phyloP scores from a whole-genome alignment of 2,113 vertebrate genomes.

The Paralichthys olivaceus region DNA sequence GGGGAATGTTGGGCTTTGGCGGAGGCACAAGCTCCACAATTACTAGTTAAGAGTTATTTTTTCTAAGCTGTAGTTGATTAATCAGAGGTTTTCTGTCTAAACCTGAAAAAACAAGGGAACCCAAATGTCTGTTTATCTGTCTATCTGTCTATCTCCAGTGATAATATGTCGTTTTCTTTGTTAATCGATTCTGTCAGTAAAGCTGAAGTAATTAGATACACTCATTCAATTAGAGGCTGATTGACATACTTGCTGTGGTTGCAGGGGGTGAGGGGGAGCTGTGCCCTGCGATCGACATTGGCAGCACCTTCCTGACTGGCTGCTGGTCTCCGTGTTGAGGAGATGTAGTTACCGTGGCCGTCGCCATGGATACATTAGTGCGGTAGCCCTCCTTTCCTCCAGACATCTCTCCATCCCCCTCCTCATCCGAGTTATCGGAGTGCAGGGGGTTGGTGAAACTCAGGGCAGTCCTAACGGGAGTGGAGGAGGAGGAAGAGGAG shows the following conservation, averaged over 20 bases:
- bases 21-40: background rate
- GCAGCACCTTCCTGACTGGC: constrained; percentile 87
- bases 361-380: constrained; percentile 87
- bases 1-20: too few species aligned
- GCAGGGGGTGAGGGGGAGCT: constrained; percentile 63
- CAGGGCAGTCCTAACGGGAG: constrained; percentile 85
- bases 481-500: constrained; percentile 69
- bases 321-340: constrained; percentile 79
- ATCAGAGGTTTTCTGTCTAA: background rate
- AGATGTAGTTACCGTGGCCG: constrained; percentile 86
- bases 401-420: constrained; percentile 83
- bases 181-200: background rate
- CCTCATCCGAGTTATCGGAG: constrained; percentile 92
- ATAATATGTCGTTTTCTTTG: background rate
- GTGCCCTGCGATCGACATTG: constrained; percentile 93
- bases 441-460: constrained; percentile 98
- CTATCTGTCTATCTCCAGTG: background rate
- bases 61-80: background rate
- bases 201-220: background rate
- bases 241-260: constrained; percentile 87
- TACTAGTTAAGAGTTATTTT: background rate
- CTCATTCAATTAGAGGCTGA: constrained; percentile 10
- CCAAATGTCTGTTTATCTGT: background rate
- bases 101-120: background rate
- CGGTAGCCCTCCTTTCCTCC: constrained; percentile 40